Conservation (phyloP, 2,113 vertebrate species). For the Uria lomvia region DNA sequence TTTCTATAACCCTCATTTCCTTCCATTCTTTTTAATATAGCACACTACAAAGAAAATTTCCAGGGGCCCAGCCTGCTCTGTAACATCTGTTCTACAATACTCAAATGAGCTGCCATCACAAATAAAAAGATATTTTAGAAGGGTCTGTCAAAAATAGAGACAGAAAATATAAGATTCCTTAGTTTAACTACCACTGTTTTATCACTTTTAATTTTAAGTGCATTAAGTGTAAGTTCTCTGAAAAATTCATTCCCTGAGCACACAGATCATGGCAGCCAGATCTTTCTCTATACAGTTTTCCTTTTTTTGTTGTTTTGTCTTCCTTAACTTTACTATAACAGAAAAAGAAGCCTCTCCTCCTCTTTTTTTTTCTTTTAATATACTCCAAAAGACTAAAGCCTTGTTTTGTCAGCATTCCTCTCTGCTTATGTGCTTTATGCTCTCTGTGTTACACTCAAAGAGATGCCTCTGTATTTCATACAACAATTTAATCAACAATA, state of each 20-base stretch:
- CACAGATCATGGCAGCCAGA: not conserved
- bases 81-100: not conserved
- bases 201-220: not conserved
- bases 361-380: not conserved
- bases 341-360: not conserved
- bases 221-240: not conserved
- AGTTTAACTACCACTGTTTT: not conserved
- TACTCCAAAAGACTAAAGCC: not conserved
- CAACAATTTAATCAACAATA: not conserved
- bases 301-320: not conserved
- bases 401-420: not conserved
- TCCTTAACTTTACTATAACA: not conserved
- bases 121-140: not conserved
- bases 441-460: not conserved
- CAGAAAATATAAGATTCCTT: not conserved
- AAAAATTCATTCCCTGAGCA: not conserved
- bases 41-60: not conserved
- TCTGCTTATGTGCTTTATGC: not conserved
- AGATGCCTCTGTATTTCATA: not conserved
- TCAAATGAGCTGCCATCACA: not conserved
- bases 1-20: not conserved
- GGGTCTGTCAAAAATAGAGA: not conserved
- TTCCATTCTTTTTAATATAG: not conserved
- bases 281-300: not conserved
- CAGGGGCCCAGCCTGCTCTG: not conserved